These are phyloP conservation scores for Desmodus rotundus DNA, from an alignment of 2,113 vertebrate genomes.

Conservation along the genomic window DNA sequence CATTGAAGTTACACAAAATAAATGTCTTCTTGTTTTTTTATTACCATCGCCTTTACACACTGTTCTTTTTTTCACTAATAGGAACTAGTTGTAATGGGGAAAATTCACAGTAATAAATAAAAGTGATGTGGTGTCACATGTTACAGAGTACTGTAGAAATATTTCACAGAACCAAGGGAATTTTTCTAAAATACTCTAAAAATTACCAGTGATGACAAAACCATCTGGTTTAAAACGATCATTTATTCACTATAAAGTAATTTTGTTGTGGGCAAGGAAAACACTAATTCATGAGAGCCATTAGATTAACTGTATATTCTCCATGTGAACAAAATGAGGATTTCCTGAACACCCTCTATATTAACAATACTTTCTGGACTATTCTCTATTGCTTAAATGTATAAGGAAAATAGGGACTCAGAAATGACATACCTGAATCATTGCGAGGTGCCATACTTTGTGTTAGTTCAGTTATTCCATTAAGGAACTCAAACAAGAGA, in stretches of 20 bases:
- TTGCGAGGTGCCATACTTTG: neutral
- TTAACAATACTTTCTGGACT: neutral
- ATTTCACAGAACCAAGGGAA: neutral
- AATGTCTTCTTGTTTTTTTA: neutral
- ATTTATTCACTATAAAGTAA: neutral
- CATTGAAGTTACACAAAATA: neutral
- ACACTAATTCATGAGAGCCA: neutral
- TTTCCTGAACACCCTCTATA: neutral
- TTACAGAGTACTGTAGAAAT: neutral
- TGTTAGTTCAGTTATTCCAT: neutral
- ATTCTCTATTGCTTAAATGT: neutral
- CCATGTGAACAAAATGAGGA: neutral
- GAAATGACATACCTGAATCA: neutral
- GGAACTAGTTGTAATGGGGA: neutral
- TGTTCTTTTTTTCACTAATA: neutral
- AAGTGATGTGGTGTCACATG: neutral
- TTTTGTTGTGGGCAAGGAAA: neutral
- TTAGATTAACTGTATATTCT: neutral
- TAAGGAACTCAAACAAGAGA: neutral
- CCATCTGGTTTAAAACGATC: neutral
- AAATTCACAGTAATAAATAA: conserved; percentile 27
- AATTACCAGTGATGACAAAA: conserved; percentile 30
- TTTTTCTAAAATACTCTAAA: conserved; percentile 14
- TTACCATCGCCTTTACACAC: neutral
- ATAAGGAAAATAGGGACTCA: neutral